These are phyloP conservation scores for Camelus bactrianus DNA, from an alignment of 2,113 vertebrate genomes.

Conservation along the genomic window DNA sequence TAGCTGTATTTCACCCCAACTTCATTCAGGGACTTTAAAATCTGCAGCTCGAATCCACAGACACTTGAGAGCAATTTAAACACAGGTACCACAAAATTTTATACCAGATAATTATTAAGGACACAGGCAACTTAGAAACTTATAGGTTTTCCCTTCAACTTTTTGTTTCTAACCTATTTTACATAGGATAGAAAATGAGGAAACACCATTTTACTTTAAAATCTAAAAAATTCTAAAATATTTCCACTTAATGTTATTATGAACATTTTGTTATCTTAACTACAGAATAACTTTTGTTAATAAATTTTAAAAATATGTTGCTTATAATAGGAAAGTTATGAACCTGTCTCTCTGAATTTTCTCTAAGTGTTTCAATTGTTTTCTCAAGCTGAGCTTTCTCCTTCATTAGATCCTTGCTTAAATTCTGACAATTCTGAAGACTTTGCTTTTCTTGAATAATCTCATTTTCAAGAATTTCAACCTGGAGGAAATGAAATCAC, in stretches of 20 bases:
- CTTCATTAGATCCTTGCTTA: slow-evolving; percentile 97
- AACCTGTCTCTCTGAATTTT: slow-evolving; percentile 98
- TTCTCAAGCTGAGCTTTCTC: slow-evolving; percentile 98
- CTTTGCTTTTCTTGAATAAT: slow-evolving; percentile 92
- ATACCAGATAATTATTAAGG: slow-evolving; percentile 19
- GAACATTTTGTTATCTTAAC: neutral
- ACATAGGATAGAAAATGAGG: neutral
- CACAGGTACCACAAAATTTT: neutral
- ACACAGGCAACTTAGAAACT: neutral
- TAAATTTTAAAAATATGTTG: slow-evolving; percentile 28
- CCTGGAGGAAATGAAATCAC: slow-evolving; percentile 84
- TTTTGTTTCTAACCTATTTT: neutral
- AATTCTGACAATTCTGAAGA: slow-evolving; percentile 92
- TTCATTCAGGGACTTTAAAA: neutral
- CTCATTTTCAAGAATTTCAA: slow-evolving; percentile 93
- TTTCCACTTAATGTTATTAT: neutral
- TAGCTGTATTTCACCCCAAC: neutral
- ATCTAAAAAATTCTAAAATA: slow-evolving; percentile 1
- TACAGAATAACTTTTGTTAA: slow-evolving; percentile 46
- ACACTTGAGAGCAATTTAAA: neutral
- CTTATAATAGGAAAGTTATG: slow-evolving; percentile 59
- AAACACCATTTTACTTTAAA: slow-evolving; percentile 42
- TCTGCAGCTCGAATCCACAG: neutral
- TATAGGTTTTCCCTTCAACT: slow-evolving; percentile 19
- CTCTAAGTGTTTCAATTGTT: slow-evolving; percentile 94